Evolutionary conservation across 53 echinoderm and acorn worm genomes (phyloP), one percentile per base, ranked within the genome.

Genomic region (Crossaster papposus): DNA sequence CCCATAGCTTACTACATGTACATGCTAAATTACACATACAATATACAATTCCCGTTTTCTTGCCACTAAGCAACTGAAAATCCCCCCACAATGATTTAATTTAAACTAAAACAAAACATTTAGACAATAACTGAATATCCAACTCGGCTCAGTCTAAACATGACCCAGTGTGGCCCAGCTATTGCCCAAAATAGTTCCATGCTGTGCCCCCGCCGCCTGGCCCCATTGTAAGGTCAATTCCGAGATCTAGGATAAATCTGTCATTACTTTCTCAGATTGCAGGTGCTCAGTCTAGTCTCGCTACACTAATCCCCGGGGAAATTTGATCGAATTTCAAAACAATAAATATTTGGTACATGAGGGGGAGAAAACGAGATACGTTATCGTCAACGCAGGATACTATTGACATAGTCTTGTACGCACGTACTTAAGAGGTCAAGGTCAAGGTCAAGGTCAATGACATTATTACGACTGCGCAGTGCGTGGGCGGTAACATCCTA

Each of bases 191-290:
- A 74, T 74, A 74, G 75, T 29, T 74, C 35, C 75, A 22, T 24
- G 34, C 23, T n/a, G n/a, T n/a, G n/a, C n/a, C n/a, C 75, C 75
- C 30, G 58, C 34, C 81, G 82, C 68, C 82, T 82, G 68, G 68
- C 82, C 82, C 82, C 68, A 0, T 23, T 35, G 64, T 64, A 81
- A 35, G 64, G 33, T 81, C 33, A 13, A 22, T 2, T 35, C 10
- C 31, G n/a, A 44, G 82, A 35, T 65, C 44, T 23, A 1, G 14
- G 65, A 68, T 68, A 82, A 82, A 82, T 24, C 38, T 82, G 82
- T 82, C 82, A 68, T 65, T 51, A 22, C 64, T 68, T 65, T 36
- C 68, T 70, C 44, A 1, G 30, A 26, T 82, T 44, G 65, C 82
- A 68, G 68, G 12, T n/a, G 8, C 23, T n/a, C 18, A 34, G 24